Evolutionary conservation across 2,113 vertebrate genomes (phyloP).

Genomic region (Perognathus longimembris): DNA sequence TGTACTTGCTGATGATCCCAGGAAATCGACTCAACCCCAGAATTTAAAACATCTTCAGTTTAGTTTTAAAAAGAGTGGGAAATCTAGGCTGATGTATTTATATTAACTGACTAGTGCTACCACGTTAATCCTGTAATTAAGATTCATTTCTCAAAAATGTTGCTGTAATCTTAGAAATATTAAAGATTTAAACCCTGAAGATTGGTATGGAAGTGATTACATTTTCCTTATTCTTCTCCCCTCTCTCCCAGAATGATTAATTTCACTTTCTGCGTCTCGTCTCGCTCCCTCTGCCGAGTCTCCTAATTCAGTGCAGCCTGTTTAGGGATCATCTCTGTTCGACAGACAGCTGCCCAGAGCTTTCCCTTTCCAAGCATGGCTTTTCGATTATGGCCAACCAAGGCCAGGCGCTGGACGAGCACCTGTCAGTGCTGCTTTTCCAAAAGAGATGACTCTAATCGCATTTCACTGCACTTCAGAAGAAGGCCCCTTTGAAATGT

Average conservation of each 20-base stretch:
- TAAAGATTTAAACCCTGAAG: slow-evolving; percentile 72
- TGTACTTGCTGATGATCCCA: background rate
- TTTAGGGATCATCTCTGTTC: slow-evolving; percentile 72
- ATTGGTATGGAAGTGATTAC: slow-evolving; percentile 65
- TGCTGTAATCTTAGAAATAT: slow-evolving; percentile 66
- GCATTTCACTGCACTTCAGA: slow-evolving; percentile 67
- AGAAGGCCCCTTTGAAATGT: slow-evolving; percentile 67
- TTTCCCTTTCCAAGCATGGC: slow-evolving; percentile 55
- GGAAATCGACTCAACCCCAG: background rate
- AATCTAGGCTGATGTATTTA: slow-evolving; percentile 51
- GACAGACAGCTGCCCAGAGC: slow-evolving; percentile 75
- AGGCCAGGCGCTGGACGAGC: slow-evolving; percentile 21
- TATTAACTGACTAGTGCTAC: slow-evolving; percentile 15
- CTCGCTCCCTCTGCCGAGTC: slow-evolving; percentile 41
- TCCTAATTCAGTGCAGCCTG: slow-evolving; percentile 70
- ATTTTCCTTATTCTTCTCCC: slow-evolving; percentile 50
- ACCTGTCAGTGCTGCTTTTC: slow-evolving; percentile 75
- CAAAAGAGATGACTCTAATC: slow-evolving; percentile 73
- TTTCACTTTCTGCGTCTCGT: slow-evolving; percentile 70
- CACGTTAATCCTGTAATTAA: slow-evolving; percentile 71
- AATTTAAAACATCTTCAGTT: slow-evolving; percentile 47
- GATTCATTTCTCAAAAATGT: slow-evolving; percentile 66
- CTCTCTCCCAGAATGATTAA: slow-evolving; percentile 75
- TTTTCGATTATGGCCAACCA: slow-evolving; percentile 75
- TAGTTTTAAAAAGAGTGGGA: slow-evolving; percentile 44